A percentile compares a stretch with the other conserved stretches of the same genome.
phyloP scores from a whole-genome alignment of 2,888 invertebrate genomes.

The Dendrolimus houi region DNA sequence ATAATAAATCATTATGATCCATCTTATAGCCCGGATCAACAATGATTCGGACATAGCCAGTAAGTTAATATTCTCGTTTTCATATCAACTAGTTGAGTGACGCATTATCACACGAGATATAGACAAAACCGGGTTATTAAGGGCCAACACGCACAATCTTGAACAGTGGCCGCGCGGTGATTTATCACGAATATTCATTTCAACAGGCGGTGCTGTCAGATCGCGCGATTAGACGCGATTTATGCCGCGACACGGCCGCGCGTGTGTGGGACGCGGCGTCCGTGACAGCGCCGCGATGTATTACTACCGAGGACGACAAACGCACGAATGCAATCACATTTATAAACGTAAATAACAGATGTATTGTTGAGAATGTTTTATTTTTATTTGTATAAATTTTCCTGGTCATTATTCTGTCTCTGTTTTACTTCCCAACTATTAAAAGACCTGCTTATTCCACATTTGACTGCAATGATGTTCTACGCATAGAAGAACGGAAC shows the following conservation, averaged over 20 bases:
- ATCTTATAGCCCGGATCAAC: no score
- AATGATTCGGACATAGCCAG: no score
- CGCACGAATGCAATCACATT: background rate
- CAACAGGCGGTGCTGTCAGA: constrained; percentile 65
- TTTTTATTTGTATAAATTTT: background rate
- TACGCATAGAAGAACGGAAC: no score
- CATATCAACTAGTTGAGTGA: no score
- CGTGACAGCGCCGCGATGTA: background rate
- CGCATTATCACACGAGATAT: no score
- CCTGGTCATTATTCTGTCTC: no score
- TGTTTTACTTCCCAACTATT: no score
- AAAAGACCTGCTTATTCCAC: no score
- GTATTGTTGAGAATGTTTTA: background rate
- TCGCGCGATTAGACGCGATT: constrained; percentile 61
- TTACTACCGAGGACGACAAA: background rate
- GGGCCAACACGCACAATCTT: constrained; percentile 4
- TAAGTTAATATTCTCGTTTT: no score
- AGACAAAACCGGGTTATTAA: background rate
- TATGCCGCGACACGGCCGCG: constrained; percentile 37
- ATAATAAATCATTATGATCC: no score
- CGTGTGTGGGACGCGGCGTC: background rate
- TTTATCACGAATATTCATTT: constrained; percentile 73
- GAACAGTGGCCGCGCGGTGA: constrained; percentile 65
- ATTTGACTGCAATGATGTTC: no score
- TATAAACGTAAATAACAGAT: background rate